Evolutionary conservation across 2,888 invertebrate genomes (phyloP).

Genomic region (Epinotia brunnichana): DNA sequence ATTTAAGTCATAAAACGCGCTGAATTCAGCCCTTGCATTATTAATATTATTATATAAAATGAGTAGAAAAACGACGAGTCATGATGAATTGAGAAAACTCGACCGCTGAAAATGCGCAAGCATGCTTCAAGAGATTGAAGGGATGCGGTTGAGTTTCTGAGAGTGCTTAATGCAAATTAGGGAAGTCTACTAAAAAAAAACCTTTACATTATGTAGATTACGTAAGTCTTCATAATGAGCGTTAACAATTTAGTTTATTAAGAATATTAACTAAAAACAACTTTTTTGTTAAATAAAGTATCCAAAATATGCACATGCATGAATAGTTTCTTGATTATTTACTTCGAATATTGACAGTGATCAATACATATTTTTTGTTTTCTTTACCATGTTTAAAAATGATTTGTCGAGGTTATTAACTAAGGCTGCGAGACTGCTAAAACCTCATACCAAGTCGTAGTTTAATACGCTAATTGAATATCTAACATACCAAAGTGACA

Average conservation of each 20-base stretch:
- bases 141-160: conserved; percentile 16
- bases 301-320: background rate
- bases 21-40: background rate
- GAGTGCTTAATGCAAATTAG: conserved; percentile 36
- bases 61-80: conserved; percentile 13
- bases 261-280: too few relatives aligned
- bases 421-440: conserved; percentile 29
- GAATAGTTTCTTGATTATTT: background rate
- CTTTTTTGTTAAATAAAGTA: too few relatives aligned
- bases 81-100: conserved; percentile 19
- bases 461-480: conserved; percentile 43
- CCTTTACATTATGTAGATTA: background rate
- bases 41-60: too few relatives aligned
- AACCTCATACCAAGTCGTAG: conserved; percentile 30
- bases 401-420: conserved; percentile 19
- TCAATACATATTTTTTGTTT: background rate
- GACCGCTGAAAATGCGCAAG: conserved; percentile 25
- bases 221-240: background rate
- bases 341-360: background rate
- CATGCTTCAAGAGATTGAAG: conserved; percentile 16
- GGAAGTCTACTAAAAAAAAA: background rate
- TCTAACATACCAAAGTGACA: conserved; percentile 17
- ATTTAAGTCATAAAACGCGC: background rate
- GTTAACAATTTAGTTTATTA: background rate
- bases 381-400: background rate